Evolutionary conservation across 2,797 vertebrate species (phyloP).

Genomic region (Yasuhikotakia modesta): DNA sequence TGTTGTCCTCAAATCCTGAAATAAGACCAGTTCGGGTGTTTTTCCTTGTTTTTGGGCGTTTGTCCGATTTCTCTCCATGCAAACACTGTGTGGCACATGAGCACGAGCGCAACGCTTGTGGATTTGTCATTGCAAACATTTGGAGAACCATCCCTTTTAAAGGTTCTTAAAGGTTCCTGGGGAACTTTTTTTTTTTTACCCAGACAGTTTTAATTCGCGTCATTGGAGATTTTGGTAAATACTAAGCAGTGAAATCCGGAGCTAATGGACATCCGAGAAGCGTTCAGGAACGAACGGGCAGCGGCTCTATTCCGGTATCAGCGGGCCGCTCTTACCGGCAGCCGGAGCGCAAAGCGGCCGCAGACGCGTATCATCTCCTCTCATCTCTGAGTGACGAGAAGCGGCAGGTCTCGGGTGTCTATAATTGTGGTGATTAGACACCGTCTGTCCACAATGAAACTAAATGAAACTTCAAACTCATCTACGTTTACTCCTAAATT

Average conservation of each 20-base stretch:
- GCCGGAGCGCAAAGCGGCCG: conserved; percentile 51
- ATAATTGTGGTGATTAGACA: conserved; percentile 59
- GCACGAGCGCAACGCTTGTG: too few relatives aligned
- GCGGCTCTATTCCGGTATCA: conserved; percentile 55
- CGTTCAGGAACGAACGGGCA: conserved; percentile 59
- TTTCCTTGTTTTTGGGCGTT: too few relatives aligned
- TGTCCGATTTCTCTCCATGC: too few relatives aligned
- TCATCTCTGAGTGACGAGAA: conserved; percentile 59
- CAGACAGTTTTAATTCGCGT: conserved; percentile 45
- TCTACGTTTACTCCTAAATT: neutral
- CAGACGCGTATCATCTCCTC: conserved; percentile 45
- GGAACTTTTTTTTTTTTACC: conserved; percentile 8
- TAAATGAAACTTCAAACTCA: too few relatives aligned
- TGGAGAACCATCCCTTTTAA: neutral
- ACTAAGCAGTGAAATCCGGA: conserved; percentile 40
- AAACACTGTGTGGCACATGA: too few relatives aligned
- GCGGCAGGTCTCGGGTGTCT: conserved; percentile 48
- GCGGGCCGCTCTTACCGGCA: conserved; percentile 41
- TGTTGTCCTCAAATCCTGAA: too few relatives aligned
- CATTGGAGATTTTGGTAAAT: conserved; percentile 58
- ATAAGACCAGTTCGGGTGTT: too few relatives aligned
- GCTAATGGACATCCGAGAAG: conserved; percentile 60
- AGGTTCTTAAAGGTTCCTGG: too few relatives aligned
- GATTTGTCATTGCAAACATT: too few relatives aligned
- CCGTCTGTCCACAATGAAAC: conserved; percentile 26